Base-by-base conservation (phyloP, 2,113 vertebrate species). In the Hippotragus niger region DNA sequence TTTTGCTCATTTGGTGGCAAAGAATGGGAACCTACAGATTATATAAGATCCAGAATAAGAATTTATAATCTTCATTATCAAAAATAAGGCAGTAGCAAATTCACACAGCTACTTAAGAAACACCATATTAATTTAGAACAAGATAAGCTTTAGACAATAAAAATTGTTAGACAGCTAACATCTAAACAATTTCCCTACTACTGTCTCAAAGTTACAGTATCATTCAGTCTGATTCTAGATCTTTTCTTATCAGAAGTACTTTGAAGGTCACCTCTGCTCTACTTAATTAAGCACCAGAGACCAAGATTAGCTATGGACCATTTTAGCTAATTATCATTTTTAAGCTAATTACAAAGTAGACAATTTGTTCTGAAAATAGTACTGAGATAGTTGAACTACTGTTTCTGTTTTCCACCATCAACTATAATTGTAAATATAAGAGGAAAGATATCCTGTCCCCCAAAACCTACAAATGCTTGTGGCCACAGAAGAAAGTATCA, bases 261-360 rank as follows among this genome's bases (percentile, higher is more conserved):
- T 43, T 53, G 40, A 58, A 33, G n/a, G 6, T 83, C 17, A 43
- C 29, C 76, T 88, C 62, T 88, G 45, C 53, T 17, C 43, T 88
- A 67, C n/a, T 58, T 76, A 58, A 89, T 90, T 82, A 93, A 84
- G 90, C 6, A 90, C 74, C 40, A 64, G 17, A 90, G 60, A 90
- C 92, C 80, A 92, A 94, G 19, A 57, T 47, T 57, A 87, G 53
- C 7, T 87, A 25, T 67, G 23, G 45, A 45, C 14, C 45, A 90
- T 58, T 91, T 78, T 81, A 96, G 31, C 33, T 67, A 92, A 97
- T 53, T 67, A 60, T 84, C 40, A 58, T 81, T 89, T 57, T 86
- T 88, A 82, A 88, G 11, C 40, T 76, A 90, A 93, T 67, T 91
- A 93, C 74, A 94, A 96, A 88, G 31, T 31, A 91, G 17, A 92